phyloP scores from a whole-genome alignment of 2,888 invertebrate species.

The Platynereis dumerilii region DNA sequence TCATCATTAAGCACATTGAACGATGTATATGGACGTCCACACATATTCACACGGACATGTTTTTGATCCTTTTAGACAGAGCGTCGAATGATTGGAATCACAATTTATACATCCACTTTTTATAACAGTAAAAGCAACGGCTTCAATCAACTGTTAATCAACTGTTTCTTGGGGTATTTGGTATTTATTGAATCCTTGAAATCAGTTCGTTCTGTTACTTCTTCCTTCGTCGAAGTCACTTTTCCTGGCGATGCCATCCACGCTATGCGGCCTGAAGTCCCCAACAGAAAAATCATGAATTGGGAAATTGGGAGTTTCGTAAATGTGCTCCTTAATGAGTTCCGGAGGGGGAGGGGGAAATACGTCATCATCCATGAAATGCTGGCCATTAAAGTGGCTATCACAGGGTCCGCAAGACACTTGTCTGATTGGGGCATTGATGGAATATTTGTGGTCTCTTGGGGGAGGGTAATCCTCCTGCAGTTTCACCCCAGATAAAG shows the following conservation, averaged over 20 bases:
- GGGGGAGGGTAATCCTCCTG: background rate
- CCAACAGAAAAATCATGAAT: conserved; percentile 10
- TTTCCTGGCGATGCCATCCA: conserved; percentile 19
- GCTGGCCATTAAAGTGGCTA: background rate
- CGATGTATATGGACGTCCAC: no score
- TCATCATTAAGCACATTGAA: no score
- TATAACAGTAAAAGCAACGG: no score
- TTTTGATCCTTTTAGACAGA: no score
- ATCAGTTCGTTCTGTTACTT: conserved; percentile 20
- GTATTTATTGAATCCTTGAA: no score
- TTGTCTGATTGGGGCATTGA: background rate
- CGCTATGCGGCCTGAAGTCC: conserved; percentile 17
- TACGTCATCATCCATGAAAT: background rate
- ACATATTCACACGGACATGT: no score
- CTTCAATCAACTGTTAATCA: no score
- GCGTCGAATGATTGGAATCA: no score
- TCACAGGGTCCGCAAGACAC: background rate
- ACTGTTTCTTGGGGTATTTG: no score
- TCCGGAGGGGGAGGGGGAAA: background rate
- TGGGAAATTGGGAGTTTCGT: conserved; percentile 19
- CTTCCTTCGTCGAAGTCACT: conserved; percentile 15
- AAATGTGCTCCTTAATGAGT: conserved; percentile 9
- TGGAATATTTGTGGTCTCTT: background rate
- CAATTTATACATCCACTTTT: no score
- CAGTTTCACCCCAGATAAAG: background rate